Conservation (phyloP, 2,797 vertebrate species). For the Peromyscus aztecus region DNA sequence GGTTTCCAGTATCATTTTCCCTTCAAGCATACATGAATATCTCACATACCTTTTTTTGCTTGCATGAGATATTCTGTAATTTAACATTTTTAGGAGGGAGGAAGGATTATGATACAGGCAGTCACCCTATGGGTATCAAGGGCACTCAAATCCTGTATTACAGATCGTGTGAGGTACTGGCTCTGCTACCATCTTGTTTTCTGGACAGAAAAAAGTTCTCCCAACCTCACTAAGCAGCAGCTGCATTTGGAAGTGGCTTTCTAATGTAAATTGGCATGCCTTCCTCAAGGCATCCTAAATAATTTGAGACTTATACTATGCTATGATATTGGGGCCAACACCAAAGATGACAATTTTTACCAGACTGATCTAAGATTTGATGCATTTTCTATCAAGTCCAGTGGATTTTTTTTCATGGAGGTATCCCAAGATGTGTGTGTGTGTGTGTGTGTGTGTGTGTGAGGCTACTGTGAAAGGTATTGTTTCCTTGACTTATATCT, state of each 20-base stretch:
- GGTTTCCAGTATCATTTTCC: neutral
- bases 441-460: too few species aligned
- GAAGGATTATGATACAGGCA: neutral
- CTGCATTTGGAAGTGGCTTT: neutral
- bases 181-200: neutral
- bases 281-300: slow-evolving; percentile 7
- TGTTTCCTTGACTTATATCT: neutral
- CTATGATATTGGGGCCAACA: slow-evolving; percentile 12
- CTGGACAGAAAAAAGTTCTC: neutral
- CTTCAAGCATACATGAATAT: neutral
- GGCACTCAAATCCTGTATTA: neutral
- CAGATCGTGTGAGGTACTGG: neutral
- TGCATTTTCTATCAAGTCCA: slow-evolving; percentile 15
- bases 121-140: neutral
- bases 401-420: neutral
- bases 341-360: neutral
- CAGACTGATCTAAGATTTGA: neutral
- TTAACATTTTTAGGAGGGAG: neutral
- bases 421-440: neutral
- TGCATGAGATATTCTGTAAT: neutral
- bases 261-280: neutral
- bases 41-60: neutral
- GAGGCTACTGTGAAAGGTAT: neutral
- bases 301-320: neutral
- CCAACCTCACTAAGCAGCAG: neutral